Evolutionary conservation across 2,888 invertebrate genomes (phyloP), one percentile per base, ranked within the genome.

Genomic region (Pyrgus malvae): DNA sequence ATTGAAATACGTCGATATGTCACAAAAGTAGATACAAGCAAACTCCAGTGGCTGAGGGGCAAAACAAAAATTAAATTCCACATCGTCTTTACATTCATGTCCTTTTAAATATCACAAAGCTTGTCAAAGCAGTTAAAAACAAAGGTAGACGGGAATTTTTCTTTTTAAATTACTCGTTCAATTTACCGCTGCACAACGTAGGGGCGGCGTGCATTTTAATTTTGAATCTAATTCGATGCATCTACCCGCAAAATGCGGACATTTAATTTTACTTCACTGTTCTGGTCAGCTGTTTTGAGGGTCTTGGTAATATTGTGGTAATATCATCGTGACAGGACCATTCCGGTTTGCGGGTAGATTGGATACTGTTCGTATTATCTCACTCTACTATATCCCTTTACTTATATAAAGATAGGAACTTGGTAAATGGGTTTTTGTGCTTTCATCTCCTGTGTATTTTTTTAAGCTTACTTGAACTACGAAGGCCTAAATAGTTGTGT

Each of bases 241-340:
- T 35, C 51, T 49, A 61, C 49, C 68, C 70, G 55, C 70, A 71
- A 69, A 78, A 80, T 80, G 77, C 71, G 66, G 72, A 80, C 45
- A 29, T 53, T 53, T 45, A 44, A 53, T 53, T 44, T 53, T 14
- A 16, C 42, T 27, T 44, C 44, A 19, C 31, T 19, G 29, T 29
- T 27, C 17, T 51, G 51, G 44, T 44, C 27, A 23, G 31, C 40
- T 31, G 27, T 27, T 19, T 19, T 29, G 37, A 29, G 12, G 12
- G 41, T 25, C 12, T 37, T 16, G 9, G n/a, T 1, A 37, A n/a
- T n/a, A n/a, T n/a, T 35, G 9, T 14, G 25, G 2, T 41, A 12
- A 14, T 41, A 21, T 21, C 21, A 17, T n/a, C 19, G 19, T 19
- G n/a, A 7, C 7, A 9, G 4, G 27, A 7, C n/a, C n/a, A n/a